Evolutionary conservation across 1,140 invertebrate genomes (phyloP), one percentile per base, ranked within the genome.

Genomic region (Drosophila pallidifrons): DNA sequence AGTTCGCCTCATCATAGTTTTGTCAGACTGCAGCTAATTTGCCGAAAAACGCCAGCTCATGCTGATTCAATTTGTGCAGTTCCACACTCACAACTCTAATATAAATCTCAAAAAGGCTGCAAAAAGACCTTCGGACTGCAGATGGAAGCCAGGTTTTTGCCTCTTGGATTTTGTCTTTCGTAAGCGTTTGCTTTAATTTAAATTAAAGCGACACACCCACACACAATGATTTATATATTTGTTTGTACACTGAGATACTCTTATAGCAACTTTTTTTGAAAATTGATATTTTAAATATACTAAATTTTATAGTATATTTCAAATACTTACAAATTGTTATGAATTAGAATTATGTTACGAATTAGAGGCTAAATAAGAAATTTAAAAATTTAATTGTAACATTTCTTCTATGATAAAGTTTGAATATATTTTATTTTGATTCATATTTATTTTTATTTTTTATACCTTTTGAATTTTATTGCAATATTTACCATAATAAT

Each of bases 171-270:
- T 13, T 6, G 32, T 20, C 57, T 86, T 76, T 86, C 79, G 71
- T 63, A 86, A 82, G 51, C 61, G 61, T 60, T 60, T 82, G 66
- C 70, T 51, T 78, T 75, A 71, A 63, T 67, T 86, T 68, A 59
- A 7, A 75, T 73, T 65, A 72, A 86, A 49, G 49, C 61, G 16
- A 49, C 41, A 55, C 81, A 52, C 81, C 74, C 69, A 73, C 81
- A 69, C 81, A 43, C 15, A 15, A 20, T 5, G 1, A 64, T 32
- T 4, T 16, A 38, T 4, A n/a, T 4, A n/a, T 11, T n/a, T 15
- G 20, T 2, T 30, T 16, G 25, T 30, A 28, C 13, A 61, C 13
- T 1, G 1, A 45, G 4, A 70, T 54, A 54, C 58, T 38, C 58
- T 43, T 11, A 41, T 3, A n/a, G 0, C 38, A 41, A 11, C 10